Evolutionary conservation across 2,113 vertebrate species (phyloP).

Genomic region (Xiphophorus maculatus): DNA sequence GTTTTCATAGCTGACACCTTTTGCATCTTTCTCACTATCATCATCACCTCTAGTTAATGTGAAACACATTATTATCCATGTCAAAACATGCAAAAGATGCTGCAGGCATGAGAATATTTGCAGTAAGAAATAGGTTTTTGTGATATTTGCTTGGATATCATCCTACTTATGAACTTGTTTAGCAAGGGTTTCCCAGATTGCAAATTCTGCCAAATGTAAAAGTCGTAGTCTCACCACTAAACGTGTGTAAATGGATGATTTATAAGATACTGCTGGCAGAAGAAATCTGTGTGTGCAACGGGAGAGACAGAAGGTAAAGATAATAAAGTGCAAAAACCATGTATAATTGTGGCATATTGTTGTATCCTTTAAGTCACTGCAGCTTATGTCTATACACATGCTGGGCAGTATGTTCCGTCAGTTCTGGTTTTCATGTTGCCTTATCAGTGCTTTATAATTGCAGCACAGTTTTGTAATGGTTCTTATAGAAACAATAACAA

Average conservation of each 20-base stretch:
- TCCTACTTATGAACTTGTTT: not conserved
- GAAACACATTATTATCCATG: not conserved
- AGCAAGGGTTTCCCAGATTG: not conserved
- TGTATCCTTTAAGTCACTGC: conserved; percentile 31
- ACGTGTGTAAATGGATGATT: not conserved
- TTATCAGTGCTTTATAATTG: not conserved
- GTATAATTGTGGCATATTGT: conserved; percentile 1
- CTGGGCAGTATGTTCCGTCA: conserved; percentile 34
- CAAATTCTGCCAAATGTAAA: not conserved
- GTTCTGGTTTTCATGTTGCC: conserved; percentile 8
- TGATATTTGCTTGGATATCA: not conserved
- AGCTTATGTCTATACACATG: conserved; percentile 43
- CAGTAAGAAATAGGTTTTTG: not conserved
- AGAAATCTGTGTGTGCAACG: conserved; percentile 3
- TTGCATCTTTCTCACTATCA: not conserved
- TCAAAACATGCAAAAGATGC: not conserved
- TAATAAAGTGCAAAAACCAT: conserved; percentile 26
- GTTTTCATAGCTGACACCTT: not conserved
- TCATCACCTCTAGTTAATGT: not conserved
- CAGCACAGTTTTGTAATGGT: not conserved
- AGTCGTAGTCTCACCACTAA: not conserved
- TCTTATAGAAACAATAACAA: not conserved
- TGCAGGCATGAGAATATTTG: not conserved
- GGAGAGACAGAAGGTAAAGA: conserved; percentile 32
- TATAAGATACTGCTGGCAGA: conserved; percentile 4